Percentiles rank a stretch among this genome's conserved stretches.
phyloP scores from a whole-genome alignment of 2,888 invertebrate genomes.

The Myopa testacea region DNA sequence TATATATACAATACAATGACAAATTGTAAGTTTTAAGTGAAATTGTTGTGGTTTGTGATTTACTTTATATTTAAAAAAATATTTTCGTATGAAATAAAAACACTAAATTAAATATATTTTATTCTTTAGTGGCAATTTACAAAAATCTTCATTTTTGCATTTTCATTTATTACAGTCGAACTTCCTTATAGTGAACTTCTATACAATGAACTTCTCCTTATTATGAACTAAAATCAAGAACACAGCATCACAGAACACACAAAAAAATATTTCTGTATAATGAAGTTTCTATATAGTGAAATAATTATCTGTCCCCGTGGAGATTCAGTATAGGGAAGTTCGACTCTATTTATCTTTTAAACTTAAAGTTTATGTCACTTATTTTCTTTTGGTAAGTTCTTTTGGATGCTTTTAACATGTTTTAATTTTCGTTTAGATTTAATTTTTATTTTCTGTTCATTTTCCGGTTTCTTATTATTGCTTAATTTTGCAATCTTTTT shows the following conservation, averaged over 20 bases:
- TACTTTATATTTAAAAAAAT: neutral
- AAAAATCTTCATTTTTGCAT: no score
- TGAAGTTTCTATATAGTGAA: no score
- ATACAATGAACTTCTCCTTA: no score
- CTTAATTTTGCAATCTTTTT: constrained; percentile 44
- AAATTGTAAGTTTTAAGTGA: neutral
- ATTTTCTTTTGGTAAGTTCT: neutral
- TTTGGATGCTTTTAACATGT: neutral
- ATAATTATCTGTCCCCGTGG: no score
- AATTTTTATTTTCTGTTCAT: constrained; percentile 5
- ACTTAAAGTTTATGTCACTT: neutral
- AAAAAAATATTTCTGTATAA: no score
- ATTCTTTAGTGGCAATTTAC: neutral
- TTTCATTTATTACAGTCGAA: neutral
- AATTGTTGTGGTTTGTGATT: constrained; percentile 43
- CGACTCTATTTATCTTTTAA: neutral
- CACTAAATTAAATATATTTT: constrained; percentile 27
- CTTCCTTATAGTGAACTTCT: no score
- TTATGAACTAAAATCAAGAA: no score
- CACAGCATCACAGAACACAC: no score
- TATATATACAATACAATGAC: no score
- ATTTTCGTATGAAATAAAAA: constrained; percentile 32
- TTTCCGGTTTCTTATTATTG: constrained; percentile 16
- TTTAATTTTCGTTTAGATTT: constrained; percentile 25
- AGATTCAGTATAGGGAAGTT: no score